Evolutionary conservation across 2,797 vertebrate genomes (phyloP), one percentile per base, ranked within the genome.

Genomic region (Microtus obscurus): DNA sequence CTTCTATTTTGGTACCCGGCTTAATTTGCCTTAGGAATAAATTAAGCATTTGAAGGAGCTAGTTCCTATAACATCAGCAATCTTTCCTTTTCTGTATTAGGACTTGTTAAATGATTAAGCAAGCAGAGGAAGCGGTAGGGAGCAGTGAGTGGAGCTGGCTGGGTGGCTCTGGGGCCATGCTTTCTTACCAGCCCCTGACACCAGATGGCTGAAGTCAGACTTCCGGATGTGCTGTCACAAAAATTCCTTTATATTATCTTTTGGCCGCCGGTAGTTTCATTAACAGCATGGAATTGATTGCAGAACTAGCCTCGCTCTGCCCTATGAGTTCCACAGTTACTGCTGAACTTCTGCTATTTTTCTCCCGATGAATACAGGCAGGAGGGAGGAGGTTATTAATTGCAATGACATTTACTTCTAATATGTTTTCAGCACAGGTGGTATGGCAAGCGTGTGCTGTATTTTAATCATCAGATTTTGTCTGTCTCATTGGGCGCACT

Each of bases 391-490:
- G 27, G 59, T 94, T 95, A 95, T 94, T 96, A 95, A 95, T 94
- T 95, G 73, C 56, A 83, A 2, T 96, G 87, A 95, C 48, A 92
- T 97, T 98, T 79, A 94, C 89, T 95, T 92, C 91, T 97, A 93
- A 96, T 94, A 34, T 87, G 96, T 97, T 97, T 97, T 71, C 91
- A 87, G 86, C 89, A 80, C 25, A 89, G 40, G 10, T 95, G 82
- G 89, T 65, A 91, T 27, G 87, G 48, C 59, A 87, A 96, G 78
- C 76, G 31, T 88, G n/a, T 93, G 21, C 91, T 96, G 79, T 67
- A 78, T 96, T 97, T 98, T 91, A 97, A 89, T 97, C 56, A 90
- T 48, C 82, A 86, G 87, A 19, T 25, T 76, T 95, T 95, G 45
- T 82, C 95, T 89, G 89, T 95, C 96, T 97, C 87, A 29, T 88